Evolutionary conservation across 2,113 vertebrate species (phyloP).

Genomic region (Pangasianodon gigas): DNA sequence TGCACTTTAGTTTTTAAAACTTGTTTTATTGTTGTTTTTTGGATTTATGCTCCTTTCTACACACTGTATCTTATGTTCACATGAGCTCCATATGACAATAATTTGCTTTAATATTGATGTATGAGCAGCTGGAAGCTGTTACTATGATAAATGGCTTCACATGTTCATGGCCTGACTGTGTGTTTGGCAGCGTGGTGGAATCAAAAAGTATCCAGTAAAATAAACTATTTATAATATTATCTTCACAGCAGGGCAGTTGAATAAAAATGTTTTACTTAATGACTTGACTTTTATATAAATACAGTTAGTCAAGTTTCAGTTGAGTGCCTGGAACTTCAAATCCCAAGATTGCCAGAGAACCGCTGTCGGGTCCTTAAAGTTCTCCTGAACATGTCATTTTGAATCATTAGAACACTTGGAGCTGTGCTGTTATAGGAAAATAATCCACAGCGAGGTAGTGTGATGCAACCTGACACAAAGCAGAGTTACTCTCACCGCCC

Average conservation of each 20-base stretch:
- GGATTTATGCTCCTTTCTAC: not conserved
- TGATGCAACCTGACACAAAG: no score
- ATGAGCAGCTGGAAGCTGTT: constrained; percentile 18
- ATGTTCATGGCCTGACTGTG: not conserved
- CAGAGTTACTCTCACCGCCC: no score
- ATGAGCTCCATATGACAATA: constrained; percentile 5
- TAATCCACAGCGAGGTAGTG: not conserved
- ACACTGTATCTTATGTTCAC: not conserved
- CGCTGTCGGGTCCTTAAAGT: not conserved
- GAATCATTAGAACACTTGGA: not conserved
- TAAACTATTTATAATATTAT: not conserved
- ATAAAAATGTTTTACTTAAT: not conserved
- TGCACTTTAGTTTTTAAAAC: not conserved
- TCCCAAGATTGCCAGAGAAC: not conserved
- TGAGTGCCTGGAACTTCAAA: not conserved
- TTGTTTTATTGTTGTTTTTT: not conserved
- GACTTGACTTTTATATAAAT: not conserved
- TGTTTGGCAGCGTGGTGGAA: not conserved
- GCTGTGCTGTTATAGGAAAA: not conserved
- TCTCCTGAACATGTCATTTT: not conserved
- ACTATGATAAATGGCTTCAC: not conserved
- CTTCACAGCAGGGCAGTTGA: not conserved
- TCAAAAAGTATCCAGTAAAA: not conserved
- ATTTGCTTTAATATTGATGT: not conserved
- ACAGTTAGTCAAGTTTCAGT: not conserved